Percentiles rank a stretch among this genome's conserved stretches.
phyloP scores from a whole-genome alignment of 1,140 invertebrate genomes.

The Zaprionus ornatus region DNA sequence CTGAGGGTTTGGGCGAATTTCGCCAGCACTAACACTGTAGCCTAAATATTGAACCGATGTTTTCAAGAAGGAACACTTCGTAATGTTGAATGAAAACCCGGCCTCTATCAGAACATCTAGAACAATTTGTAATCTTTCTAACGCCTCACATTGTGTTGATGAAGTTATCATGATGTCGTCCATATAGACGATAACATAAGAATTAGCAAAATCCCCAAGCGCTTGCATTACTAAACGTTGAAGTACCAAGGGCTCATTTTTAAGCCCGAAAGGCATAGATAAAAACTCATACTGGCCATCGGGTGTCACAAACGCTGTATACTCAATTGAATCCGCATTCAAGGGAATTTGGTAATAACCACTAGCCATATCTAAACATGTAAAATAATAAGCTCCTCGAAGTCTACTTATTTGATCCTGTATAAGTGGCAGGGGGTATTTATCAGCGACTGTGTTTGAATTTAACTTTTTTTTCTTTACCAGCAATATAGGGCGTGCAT shows the following conservation, averaged over 20 bases:
- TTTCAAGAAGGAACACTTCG: conserved; percentile 12
- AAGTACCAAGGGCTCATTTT: too few relatives aligned
- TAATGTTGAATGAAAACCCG: conserved; percentile 14
- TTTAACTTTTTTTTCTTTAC: conserved; percentile 3
- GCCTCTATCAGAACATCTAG: conserved; percentile 1
- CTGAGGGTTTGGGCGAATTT: too few relatives aligned
- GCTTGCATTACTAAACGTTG: conserved; percentile 18
- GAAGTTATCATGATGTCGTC: conserved; percentile 35
- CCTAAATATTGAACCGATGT: too few relatives aligned
- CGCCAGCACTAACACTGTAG: too few relatives aligned
- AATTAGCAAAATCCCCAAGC: conserved; percentile 27
- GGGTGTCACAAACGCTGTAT: conserved; percentile 21
- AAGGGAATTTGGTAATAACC: conserved; percentile 28
- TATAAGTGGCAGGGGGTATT: conserved; percentile 33
- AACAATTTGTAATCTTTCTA: conserved; percentile 27
- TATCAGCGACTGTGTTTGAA: conserved; percentile 24
- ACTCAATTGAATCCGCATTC: conserved; percentile 25
- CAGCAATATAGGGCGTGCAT: too few relatives aligned
- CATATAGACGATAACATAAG: too few relatives aligned
- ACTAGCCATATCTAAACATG: background rate
- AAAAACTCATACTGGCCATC: background rate
- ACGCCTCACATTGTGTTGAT: conserved; percentile 17
- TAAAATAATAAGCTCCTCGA: conserved; percentile 1
- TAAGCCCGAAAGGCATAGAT: too few relatives aligned
- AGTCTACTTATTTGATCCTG: conserved; percentile 36